phyloP scores from a whole-genome alignment of 2,888 invertebrate genomes.

The Pyralis farinalis region DNA sequence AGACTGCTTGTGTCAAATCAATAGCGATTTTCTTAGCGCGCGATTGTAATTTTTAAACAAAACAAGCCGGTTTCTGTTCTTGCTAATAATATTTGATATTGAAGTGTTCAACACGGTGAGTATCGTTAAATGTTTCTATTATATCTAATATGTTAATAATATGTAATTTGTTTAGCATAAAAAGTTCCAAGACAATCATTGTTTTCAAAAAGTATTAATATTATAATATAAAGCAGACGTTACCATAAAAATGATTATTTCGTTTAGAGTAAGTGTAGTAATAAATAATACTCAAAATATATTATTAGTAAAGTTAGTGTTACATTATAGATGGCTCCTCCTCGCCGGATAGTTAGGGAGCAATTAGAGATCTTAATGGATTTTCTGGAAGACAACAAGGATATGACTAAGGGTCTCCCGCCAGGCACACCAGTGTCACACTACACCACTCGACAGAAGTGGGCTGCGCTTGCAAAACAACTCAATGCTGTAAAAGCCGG shows the following conservation, averaged over 20 bases:
- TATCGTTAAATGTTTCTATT: too few species aligned
- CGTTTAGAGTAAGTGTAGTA: too few species aligned
- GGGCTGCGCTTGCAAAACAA: conserved; percentile 55
- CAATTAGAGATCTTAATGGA: conserved; percentile 61
- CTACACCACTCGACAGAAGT: conserved; percentile 52
- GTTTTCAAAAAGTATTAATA: too few species aligned
- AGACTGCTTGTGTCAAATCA: conserved; percentile 57
- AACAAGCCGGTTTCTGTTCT: background rate
- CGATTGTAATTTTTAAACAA: conserved; percentile 25
- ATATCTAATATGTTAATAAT: too few species aligned
- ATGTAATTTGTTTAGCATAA: too few species aligned
- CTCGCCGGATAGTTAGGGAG: conserved; percentile 52
- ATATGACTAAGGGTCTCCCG: conserved; percentile 51
- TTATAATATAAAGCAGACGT: too few species aligned
- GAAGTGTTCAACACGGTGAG: too few species aligned
- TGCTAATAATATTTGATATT: too few species aligned
- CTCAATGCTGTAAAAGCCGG: conserved; percentile 57
- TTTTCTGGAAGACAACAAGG: conserved; percentile 57
- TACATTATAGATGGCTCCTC: conserved; percentile 60
- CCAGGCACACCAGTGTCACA: conserved; percentile 47
- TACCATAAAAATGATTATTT: too few species aligned
- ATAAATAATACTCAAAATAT: background rate
- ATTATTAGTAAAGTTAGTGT: conserved; percentile 9
- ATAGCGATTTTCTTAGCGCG: conserved; percentile 30
- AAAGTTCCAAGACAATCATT: too few species aligned